Conservation (phyloP, 1,140 invertebrate genomes). For the Drosophila repletoides region DNA sequence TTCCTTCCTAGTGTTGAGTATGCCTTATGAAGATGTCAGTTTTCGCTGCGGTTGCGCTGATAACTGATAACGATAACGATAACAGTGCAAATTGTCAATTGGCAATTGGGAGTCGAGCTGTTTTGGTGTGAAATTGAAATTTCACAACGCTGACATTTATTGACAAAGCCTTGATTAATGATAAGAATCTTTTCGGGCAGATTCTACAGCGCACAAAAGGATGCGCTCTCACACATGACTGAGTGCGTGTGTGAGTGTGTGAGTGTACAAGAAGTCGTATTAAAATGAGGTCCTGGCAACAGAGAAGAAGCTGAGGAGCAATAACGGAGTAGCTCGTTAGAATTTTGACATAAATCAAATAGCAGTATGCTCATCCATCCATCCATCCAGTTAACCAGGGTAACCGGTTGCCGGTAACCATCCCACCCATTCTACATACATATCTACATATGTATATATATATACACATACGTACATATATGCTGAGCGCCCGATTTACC, state of each 20-base stretch:
- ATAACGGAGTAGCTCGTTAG: constrained; percentile 71
- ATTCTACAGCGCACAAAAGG: constrained; percentile 37
- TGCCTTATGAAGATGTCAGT: constrained; percentile 32
- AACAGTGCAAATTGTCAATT: constrained; percentile 52
- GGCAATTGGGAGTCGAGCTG: constrained; percentile 52
- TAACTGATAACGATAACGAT: constrained; percentile 63
- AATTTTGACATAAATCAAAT: constrained; percentile 82
- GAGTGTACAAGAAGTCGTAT: constrained; percentile 4
- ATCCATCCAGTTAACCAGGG: constrained; percentile 13
- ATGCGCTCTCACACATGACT: constrained; percentile 30
- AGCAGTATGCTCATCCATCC: constrained; percentile 73
- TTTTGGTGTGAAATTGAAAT: constrained; percentile 77
- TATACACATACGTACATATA: neutral
- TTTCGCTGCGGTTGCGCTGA: neutral
- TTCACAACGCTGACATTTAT: constrained; percentile 80
- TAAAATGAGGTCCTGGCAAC: constrained; percentile 20
- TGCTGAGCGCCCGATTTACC: constrained; percentile 1
- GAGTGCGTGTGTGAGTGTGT: neutral
- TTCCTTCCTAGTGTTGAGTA: too few relatives aligned
- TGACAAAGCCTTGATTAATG: constrained; percentile 80
- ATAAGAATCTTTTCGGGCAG: constrained; percentile 57
- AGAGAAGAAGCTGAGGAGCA: constrained; percentile 2
- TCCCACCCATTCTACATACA: neutral
- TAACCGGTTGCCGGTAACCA: neutral
- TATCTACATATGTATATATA: neutral